Base-by-base conservation (phyloP, 2,888 invertebrate species). In the Urechis unicinctus region DNA sequence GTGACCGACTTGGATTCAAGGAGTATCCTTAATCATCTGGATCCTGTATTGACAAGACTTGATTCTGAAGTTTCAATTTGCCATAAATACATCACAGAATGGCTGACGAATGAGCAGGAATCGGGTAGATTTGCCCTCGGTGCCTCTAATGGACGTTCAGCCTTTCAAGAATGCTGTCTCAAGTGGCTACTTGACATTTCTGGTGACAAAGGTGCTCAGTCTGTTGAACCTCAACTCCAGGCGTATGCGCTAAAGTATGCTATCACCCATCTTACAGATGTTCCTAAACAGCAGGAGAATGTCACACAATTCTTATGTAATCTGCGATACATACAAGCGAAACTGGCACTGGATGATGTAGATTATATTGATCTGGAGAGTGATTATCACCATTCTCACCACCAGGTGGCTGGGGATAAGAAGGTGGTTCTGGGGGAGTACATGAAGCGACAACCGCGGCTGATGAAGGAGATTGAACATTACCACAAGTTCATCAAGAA, bases 381-480 rank as follows among this genome's bases (percentile, higher is more conserved):
- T 21, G 63, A 63, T 30, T 63, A 62, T 52, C n/a, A 31, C 9
- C 63, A 62, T 50, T 44, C 46, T 1, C 62, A 62, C 44, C 31
- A 55, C 24, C 59, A 52, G 29, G 6, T 50, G 3, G 24, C 24
- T 13, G 31, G 45, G n/a, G 50, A 53, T 4, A 62, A 58, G 49
- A 28, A 52, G 17, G 41, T 63, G 25, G 51, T 58, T 3, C 48
- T 63, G 3, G 26, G 26, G 4, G 56, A 53, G 21, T 63, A 63
- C 60, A 62, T 63, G 61, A 63, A 60, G 50, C 55, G 57, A 49
- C 44, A 52, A 6, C 56, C 60, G 4, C 55, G 59, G 24, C 52
- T 61, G 29, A 28, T 30, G 44, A 56, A 63, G 25, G 56, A 62
- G 49, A 56, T 63, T 24, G 36, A 51, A 9, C 9, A 29, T 4